These are phyloP conservation scores for Agrotis exclamationis DNA, from an alignment of 2,888 invertebrate species.

Conservation along the genomic window DNA sequence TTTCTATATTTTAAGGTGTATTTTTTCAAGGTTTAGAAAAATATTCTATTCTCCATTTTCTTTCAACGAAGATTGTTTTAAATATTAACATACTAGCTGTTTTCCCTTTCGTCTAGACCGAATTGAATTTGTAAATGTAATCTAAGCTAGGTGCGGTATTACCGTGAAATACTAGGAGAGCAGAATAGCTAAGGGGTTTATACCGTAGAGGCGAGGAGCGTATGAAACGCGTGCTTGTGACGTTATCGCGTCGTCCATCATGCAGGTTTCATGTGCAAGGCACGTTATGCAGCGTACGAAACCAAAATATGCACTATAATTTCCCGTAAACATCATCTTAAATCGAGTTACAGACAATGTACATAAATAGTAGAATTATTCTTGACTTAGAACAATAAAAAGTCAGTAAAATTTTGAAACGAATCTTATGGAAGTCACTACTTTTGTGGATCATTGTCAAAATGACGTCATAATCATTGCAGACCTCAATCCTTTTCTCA, in stretches of 20 bases:
- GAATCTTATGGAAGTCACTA: too few relatives aligned
- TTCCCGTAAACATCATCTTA: too few relatives aligned
- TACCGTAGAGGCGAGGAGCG: background rate
- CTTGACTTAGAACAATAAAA: too few relatives aligned
- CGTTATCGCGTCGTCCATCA: background rate
- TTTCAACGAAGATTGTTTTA: conserved; percentile 7
- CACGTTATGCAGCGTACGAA: background rate
- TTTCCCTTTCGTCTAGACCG: conserved; percentile 14
- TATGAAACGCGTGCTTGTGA: conserved; percentile 3
- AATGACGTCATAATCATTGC: too few relatives aligned
- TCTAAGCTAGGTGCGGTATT: conserved; percentile 15
- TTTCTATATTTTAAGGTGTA: background rate
- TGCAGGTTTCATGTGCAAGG: background rate
- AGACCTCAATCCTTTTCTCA: too few relatives aligned
- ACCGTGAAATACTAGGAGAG: background rate
- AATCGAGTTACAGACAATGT: too few relatives aligned
- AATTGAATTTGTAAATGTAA: conserved; percentile 47
- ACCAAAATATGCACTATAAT: background rate
- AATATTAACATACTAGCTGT: conserved; percentile 22
- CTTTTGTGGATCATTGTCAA: background rate
- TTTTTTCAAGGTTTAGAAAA: background rate
- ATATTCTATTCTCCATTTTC: background rate
- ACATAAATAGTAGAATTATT: too few relatives aligned
- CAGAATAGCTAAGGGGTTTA: conserved; percentile 1
- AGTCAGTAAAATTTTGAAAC: too few relatives aligned